Percentiles rank a stretch among this genome's conserved stretches.
phyloP scores from a whole-genome alignment of 2,888 invertebrate species.

The Idaea aversata region DNA sequence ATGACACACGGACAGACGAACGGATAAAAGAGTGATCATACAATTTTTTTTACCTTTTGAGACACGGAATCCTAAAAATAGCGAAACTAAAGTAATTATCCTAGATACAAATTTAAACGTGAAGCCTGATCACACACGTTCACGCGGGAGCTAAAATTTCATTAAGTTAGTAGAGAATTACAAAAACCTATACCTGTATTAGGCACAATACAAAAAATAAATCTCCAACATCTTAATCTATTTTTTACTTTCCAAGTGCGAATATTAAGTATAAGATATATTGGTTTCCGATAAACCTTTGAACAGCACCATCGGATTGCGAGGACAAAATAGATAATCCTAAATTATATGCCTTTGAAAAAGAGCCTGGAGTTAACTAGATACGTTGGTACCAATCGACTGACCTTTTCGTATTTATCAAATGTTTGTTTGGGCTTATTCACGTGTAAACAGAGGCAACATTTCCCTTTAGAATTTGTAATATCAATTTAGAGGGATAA shows the following conservation, averaged over 20 bases:
- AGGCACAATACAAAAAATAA: no score
- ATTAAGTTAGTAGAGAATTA: no score
- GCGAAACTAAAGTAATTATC: no score
- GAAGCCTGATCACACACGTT: no score
- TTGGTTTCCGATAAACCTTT: constrained; percentile 13
- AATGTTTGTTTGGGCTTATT: constrained; percentile 1
- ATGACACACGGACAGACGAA: no score
- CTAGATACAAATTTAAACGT: no score
- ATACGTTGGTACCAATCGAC: background rate
- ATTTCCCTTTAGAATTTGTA: background rate
- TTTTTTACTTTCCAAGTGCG: background rate
- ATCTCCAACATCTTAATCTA: no score
- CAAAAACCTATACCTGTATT: no score
- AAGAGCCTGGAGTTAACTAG: constrained; percentile 8
- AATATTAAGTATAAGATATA: constrained; percentile 8
- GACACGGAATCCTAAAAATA: no score
- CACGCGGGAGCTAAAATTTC: no score
- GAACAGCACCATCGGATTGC: constrained; percentile 4
- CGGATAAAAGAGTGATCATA: no score
- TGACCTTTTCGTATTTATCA: constrained; percentile 8
- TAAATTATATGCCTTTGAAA: constrained; percentile 11
- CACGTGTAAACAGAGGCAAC: background rate
- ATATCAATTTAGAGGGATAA: background rate
- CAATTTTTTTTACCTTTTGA: no score
- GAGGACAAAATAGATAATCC: constrained; percentile 4